Evolutionary conservation across 2,888 invertebrate species (phyloP), one percentile per base, ranked within the genome.

Genomic region (Callyntrura guangdongensis): DNA sequence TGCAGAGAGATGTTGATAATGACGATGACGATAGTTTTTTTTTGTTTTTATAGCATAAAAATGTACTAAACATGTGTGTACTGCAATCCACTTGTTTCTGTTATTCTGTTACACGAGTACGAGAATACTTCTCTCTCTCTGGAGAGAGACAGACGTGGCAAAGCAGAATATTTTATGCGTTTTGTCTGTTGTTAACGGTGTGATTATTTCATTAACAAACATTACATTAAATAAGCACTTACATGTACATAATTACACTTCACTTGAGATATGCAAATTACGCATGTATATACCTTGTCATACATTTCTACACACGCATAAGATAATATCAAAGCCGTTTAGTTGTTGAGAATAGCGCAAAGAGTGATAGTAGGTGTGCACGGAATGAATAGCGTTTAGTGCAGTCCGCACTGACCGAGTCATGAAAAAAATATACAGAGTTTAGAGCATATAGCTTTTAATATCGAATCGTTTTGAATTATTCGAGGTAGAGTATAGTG

Each of bases 211-310:
- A 88, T 88, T 88, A 88, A 82, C 45, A 88, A 49, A 59, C 69
- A 82, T 82, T 82, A 82, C 81, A 88, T 72, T 88, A 88, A 88
- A 69, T 82, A 81, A 59, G 67, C 59, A 81, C 87, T 87, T 87
- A 81, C 86, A 81, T 27, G 79, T 59, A 67, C 79, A 87, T 87
- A 87, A 87, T 87, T 87, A 87, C 87, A 69, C 87, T 87, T 77
- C 36, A 67, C 87, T 87, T 79, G 20, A 81, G 87, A 87, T 87
- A 88, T 82, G 88, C 88, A 88, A 88, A 88, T 88, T 88, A 88
- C 82, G 88, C 82, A 88, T 88, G 88, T 67, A 53, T 81, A 49
- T 74, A 49, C 36, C 67, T 69, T 74, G 64, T 64, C 64, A 82
- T 27, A 47, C 20, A 45, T 56, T 82, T 64, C 61, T 82, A 45